Base-by-base conservation (phyloP, 2,113 vertebrate genomes). In the Podilymbus podiceps region DNA sequence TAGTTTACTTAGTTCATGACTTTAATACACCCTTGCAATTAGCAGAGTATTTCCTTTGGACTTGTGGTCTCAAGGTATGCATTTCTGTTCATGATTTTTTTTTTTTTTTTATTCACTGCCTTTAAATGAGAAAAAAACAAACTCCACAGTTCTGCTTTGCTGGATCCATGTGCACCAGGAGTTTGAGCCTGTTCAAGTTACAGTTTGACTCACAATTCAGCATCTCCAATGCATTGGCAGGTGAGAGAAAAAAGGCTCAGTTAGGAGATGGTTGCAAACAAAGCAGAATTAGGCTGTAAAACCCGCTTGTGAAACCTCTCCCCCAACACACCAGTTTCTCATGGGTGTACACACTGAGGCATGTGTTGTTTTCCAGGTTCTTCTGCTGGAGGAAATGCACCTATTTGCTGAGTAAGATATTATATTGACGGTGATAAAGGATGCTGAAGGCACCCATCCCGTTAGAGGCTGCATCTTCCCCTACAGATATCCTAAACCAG, bases 11-110 rank as follows among this genome's bases (percentile, higher is more conserved):
- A 95, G 77, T 93, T 97, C 91, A 94, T 95, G 93, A 91, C 94
- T 98, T 96, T 93, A 96, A 97, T 90, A 96, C 28, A 58, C 88
- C 92, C 96, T 96, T 93, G 92, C 87, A 95, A 92, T 96, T 89
- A 85, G 94, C 86, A 79, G 50, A 86, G 69, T 83, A 91, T 95
- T 97, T 97, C 96, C 95, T 97, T 94, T 93, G 91, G 84, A 93
- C 90, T 91, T 95, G 95, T 84, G 92, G 90, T 96, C 96, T 95
- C 52, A 89, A 94, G 91, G 71, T 95, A 88, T 91, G 92, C 5
- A 15, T 93, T 94, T 97, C 97, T 97, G 92, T 91, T 94, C 96
- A 76, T 69, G 56, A 75, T 77, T 49, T 82, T 62, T 53, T 58
- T 49, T 82, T 62, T 53, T 58, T 68, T 62, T 80, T 84, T 80